Evolutionary conservation across 1,140 invertebrate species (phyloP).

Genomic region (Stegodyphus mimosarum): DNA sequence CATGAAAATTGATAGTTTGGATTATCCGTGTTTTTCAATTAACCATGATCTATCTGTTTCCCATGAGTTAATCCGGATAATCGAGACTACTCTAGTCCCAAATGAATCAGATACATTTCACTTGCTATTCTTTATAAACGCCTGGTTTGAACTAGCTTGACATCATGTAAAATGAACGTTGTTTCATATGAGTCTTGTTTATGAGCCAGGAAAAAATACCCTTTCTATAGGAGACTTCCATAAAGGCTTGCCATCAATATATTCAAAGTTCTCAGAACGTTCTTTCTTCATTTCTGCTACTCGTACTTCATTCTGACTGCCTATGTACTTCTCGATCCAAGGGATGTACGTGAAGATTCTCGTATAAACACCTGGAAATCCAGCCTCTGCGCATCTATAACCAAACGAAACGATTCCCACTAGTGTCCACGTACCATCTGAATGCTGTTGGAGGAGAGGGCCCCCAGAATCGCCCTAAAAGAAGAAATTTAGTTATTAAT

Average conservation of each 20-base stretch:
- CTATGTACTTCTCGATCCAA: conserved; percentile 58
- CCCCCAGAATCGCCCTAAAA: conserved; percentile 84
- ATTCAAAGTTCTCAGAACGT: conserved; percentile 21
- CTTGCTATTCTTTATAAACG: too few relatives aligned
- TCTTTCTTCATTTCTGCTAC: neutral
- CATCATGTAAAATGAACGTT: too few relatives aligned
- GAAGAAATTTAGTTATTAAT: neutral
- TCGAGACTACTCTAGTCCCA: too few relatives aligned
- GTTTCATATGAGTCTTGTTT: neutral
- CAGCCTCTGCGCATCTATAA: conserved; percentile 75
- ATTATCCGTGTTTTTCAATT: too few relatives aligned
- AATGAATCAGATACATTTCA: too few relatives aligned
- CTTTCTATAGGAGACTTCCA: conserved; percentile 20
- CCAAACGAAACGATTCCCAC: conserved; percentile 93
- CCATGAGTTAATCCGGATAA: too few relatives aligned
- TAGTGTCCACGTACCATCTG: conserved; percentile 82
- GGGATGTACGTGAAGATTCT: conserved; percentile 77
- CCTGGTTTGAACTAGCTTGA: too few relatives aligned
- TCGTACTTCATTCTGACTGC: conserved; percentile 14
- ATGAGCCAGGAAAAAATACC: conserved; percentile 16
- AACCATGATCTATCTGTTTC: too few relatives aligned
- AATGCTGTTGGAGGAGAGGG: conserved; percentile 77
- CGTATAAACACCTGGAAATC: conserved; percentile 89
- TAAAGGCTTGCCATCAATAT: conserved; percentile 28
- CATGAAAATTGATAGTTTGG: too few relatives aligned